These are phyloP conservation scores for Oreochromis tanganicae DNA, from an alignment of 2,113 vertebrate species.

Conservation along the genomic window DNA sequence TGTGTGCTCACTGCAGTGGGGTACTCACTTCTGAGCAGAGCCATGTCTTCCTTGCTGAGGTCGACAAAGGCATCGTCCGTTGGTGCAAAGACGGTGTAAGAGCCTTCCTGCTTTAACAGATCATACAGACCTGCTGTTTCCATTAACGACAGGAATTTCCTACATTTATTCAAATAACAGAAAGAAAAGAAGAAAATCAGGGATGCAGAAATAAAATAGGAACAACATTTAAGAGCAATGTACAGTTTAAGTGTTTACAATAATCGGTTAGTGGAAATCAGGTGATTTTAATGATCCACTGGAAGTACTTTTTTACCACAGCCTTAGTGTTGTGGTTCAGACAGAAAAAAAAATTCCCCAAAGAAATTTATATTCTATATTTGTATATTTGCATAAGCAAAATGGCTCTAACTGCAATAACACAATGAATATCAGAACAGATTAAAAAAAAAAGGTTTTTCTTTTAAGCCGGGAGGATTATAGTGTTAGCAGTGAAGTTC, in stretches of 20 bases:
- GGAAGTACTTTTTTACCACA: background rate
- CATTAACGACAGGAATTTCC: slow-evolving; percentile 84
- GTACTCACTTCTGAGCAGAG: slow-evolving; percentile 79
- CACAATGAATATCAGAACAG: background rate
- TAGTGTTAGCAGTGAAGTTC: background rate
- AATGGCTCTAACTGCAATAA: background rate
- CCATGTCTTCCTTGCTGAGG: slow-evolving; percentile 77
- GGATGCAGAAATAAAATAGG: background rate
- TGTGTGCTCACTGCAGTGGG: background rate
- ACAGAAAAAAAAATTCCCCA: background rate
- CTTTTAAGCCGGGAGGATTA: background rate
- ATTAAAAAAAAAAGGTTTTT: background rate
- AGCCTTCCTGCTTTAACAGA: slow-evolving; percentile 78
- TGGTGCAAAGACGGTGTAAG: slow-evolving; percentile 91
- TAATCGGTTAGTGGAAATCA: background rate
- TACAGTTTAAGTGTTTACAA: background rate
- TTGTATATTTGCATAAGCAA: background rate
- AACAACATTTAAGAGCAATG: background rate
- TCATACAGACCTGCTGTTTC: slow-evolving; percentile 85
- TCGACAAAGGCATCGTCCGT: slow-evolving; percentile 87
- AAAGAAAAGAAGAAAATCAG: background rate
- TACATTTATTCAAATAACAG: background rate
- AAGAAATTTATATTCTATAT: background rate
- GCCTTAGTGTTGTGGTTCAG: background rate
- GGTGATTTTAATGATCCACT: background rate